phyloP scores from a whole-genome alignment of 30 jellyfish, hydroid and myxozoan species.

The Morbakka virulenta region DNA sequence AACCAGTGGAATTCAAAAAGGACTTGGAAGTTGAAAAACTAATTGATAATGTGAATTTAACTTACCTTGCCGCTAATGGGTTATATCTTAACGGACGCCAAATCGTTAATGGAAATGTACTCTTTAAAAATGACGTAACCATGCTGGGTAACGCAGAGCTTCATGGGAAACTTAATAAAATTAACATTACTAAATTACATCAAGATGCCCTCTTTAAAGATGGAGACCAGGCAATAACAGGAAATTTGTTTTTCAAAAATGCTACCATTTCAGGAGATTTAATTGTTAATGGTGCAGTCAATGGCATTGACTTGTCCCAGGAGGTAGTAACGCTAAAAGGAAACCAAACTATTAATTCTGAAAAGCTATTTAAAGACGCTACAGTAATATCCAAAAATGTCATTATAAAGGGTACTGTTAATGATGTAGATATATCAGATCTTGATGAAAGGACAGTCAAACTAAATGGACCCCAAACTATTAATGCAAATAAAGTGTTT shows the following conservation, averaged over 20 bases:
- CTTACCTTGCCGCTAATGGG: conserved; percentile 33
- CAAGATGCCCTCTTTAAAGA: conserved; percentile 42
- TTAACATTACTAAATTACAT: conserved; percentile 15
- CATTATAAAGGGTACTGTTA: conserved; percentile 42
- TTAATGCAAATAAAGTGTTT: conserved; percentile 51
- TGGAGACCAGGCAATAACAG: conserved; percentile 50
- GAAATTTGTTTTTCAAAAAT: conserved; percentile 3
- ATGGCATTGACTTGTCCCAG: conserved; percentile 67
- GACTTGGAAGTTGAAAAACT: conserved; percentile 44
- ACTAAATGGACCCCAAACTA: conserved; percentile 20
- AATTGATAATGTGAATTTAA: conserved; percentile 82
- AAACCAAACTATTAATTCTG: conserved; percentile 32
- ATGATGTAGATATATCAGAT: conserved; percentile 56
- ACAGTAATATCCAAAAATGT: conserved; percentile 4
- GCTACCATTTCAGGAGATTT: conserved; percentile 34
- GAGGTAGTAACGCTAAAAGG: conserved; percentile 67
- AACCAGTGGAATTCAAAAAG: conserved; percentile 15
- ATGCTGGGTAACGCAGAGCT: conserved; percentile 41
- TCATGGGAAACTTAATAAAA: conserved; percentile 43
- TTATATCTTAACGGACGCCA: conserved; percentile 27
- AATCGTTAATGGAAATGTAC: conserved; percentile 15
- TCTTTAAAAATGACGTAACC: conserved; percentile 3
- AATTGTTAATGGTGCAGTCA: conserved; percentile 42
- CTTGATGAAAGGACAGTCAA: conserved; percentile 52
- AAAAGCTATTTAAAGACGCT: conserved; percentile 37